Conservation (phyloP, 2,113 vertebrate species). For the Neolamprologus variostigma region DNA sequence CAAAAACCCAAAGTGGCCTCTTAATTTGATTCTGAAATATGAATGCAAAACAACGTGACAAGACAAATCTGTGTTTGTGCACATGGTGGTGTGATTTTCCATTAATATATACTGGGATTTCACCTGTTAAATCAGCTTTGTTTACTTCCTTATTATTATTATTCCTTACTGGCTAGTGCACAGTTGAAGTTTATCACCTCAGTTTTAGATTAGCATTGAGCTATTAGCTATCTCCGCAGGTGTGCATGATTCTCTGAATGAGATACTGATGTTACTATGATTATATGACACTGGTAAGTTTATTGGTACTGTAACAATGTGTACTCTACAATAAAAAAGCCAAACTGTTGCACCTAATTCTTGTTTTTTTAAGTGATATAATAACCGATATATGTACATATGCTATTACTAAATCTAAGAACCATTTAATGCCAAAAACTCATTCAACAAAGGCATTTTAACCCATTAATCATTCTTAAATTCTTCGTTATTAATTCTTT, state of each 20-base stretch:
- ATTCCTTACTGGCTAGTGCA: not conserved
- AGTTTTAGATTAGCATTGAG: not conserved
- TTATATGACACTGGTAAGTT: not conserved
- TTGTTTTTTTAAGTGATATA: not conserved
- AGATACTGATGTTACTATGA: not conserved
- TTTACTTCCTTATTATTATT: not conserved
- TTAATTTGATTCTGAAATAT: not conserved
- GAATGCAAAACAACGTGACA: not conserved
- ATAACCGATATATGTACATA: not conserved
- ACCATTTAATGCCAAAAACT: not conserved
- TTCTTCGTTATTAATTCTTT: not conserved
- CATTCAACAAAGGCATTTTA: not conserved
- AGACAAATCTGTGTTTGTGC: not conserved
- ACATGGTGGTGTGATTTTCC: not conserved
- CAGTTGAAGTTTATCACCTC: not conserved
- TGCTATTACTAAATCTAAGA: not conserved
- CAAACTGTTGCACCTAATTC: not conserved
- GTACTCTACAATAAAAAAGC: not conserved
- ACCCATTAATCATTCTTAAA: not conserved
- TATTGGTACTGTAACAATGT: not conserved
- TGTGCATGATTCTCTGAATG: not conserved
- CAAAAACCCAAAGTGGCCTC: not conserved
- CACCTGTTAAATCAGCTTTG: not conserved
- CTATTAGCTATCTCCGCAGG: not conserved
- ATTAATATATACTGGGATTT: not conserved